Conservation (phyloP, 2,113 vertebrate genomes). For the Zosterops pallidus region DNA sequence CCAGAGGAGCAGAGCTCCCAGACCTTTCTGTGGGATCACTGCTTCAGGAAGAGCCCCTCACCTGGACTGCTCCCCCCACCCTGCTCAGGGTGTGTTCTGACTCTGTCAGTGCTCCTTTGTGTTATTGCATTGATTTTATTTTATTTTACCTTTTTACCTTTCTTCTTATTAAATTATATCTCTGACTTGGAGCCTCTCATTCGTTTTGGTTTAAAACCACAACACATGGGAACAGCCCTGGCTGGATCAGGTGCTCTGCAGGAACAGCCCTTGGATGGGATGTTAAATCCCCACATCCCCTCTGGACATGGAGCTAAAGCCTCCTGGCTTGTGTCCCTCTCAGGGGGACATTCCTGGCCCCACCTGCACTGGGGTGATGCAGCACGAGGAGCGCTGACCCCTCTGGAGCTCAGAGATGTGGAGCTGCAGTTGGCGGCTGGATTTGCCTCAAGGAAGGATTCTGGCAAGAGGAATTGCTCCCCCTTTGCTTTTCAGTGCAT, state of each 20-base stretch:
- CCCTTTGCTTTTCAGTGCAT: not conserved
- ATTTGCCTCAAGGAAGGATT: not conserved
- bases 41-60: too few species aligned
- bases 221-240: not conserved
- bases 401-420: not conserved
- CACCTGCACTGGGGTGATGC: rapidly evolving
- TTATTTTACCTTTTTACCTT: too few species aligned
- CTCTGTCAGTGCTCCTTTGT: too few species aligned
- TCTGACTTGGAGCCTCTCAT: too few species aligned
- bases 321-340: not conserved
- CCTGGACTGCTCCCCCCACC: too few species aligned
- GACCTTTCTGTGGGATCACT: too few species aligned
- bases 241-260: rapidly evolving
- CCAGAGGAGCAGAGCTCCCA: too few species aligned
- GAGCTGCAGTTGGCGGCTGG: not conserved
- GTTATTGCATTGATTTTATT: too few species aligned
- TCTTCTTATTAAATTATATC: too few species aligned
- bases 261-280: not conserved
- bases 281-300: not conserved
- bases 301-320: not conserved
- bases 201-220: too few species aligned
- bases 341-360: not conserved
- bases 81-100: too few species aligned
- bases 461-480: not conserved
- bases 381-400: not conserved